phyloP scores from a whole-genome alignment of 2,888 invertebrate genomes.

The Germaria angustata region DNA sequence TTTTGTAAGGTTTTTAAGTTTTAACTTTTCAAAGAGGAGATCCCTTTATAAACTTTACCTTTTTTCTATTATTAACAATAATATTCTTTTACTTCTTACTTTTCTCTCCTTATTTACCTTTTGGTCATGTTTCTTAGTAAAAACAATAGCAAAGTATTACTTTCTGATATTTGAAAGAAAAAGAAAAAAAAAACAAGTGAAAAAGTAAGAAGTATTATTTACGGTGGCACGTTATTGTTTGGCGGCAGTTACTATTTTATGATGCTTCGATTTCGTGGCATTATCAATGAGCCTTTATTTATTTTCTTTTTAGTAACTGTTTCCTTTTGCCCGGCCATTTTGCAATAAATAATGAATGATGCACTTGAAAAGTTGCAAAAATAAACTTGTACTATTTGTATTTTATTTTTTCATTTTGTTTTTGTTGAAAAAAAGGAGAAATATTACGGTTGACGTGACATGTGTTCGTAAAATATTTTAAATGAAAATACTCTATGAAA shows the following conservation, averaged over 20 bases:
- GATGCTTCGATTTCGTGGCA: conserved; percentile 76
- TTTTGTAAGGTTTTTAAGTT: no score
- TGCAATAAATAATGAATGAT: conserved; percentile 54
- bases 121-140: background rate
- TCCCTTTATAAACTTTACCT: no score
- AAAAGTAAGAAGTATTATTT: background rate
- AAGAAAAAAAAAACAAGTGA: background rate
- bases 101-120: background rate
- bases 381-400: background rate
- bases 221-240: conserved; percentile 55
- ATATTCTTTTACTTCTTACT: background rate
- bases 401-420: background rate
- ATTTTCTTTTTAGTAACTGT: conserved; percentile 14
- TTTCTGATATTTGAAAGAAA: conserved; percentile 16
- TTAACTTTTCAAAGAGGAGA: no score
- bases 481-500: conserved; percentile 46
- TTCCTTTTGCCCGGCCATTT: conserved; percentile 10
- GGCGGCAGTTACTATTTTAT: conserved; percentile 71
- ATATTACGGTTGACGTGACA: conserved; percentile 49
- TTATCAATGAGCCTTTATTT: conserved; percentile 72
- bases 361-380: conserved; percentile 44
- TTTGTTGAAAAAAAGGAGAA: background rate
- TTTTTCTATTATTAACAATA: background rate
- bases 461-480: conserved; percentile 40
- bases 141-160: conserved; percentile 56